Base-by-base conservation (phyloP, 30 jellyfish, hydroid and myxozoan genomes). In the Nemopilema nomurai region DNA sequence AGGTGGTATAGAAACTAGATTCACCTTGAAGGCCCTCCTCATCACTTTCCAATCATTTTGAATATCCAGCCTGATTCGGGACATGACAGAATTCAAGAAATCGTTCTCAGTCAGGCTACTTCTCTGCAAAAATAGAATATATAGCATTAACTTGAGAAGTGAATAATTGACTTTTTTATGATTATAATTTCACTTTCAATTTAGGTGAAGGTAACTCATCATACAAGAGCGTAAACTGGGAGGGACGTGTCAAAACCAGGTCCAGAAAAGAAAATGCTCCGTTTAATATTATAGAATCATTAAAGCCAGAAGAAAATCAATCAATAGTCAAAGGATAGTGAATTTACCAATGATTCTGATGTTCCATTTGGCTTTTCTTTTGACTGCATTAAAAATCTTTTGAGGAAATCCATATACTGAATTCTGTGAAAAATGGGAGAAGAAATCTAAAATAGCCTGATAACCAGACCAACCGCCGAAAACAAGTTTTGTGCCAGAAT, bases 1-100 rank as follows among this genome's bases (percentile, higher is more conserved):
- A n/a, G 28, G 13, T n/a, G 21, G 21, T n/a, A 65, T 18, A 1
- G 1, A 16, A 24, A 53, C 28, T 17, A 3, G 19, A 22, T 52
- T 69, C 28, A 82, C 90, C 70, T 69, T 82, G 68, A 82, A 82
- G 17, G 82, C 77, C 24, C 90, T 51, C 8, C 90, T 50, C 78
- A 82, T 69, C 4, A 28, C 77, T 52, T 82, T 82, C 90, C 90
- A 69, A 21, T 82, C 84, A 27, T 69, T 70, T 19, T 73, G 82
- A 26, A 82, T 51, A 49, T 82, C 84, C 7, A 76, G 57, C 28
- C 67, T 74, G 17, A 82, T 33, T 82, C 90, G 51, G 1, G 79
- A 49, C 51, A 82, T 82, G 32, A 82, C 53, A 18, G 84, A 20
- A 65, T 82, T 72, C 69, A 82, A 64, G 28, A 41, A 82, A 25